Conservation (phyloP, 1,140 invertebrate genomes). For the Macrobrachium rosenbergii region DNA sequence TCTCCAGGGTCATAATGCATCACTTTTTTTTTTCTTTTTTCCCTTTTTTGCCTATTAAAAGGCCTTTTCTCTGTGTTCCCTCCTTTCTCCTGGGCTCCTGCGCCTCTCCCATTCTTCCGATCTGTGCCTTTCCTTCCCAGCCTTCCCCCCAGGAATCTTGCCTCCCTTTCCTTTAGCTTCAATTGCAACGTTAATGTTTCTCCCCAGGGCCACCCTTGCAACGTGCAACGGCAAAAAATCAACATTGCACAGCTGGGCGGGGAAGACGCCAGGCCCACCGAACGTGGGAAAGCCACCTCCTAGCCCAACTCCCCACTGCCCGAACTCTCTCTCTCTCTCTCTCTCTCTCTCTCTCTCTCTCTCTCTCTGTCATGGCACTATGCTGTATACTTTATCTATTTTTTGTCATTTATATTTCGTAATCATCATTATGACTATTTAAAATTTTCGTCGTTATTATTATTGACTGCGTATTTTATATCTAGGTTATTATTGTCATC, state of each 20-base stretch:
- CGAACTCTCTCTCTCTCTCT: constrained; percentile 17
- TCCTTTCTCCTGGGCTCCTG: background rate
- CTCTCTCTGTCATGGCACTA: background rate
- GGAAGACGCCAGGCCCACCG: constrained; percentile 16
- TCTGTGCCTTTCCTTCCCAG: background rate
- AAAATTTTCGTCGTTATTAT: too few relatives aligned
- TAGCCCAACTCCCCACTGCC: too few relatives aligned
- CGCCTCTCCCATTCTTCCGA: too few relatives aligned
- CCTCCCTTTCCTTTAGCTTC: constrained; percentile 50
- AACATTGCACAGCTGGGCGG: constrained; percentile 57
- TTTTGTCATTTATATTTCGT: background rate
- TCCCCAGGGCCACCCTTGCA: constrained; percentile 56
- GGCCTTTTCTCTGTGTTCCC: constrained; percentile 8
- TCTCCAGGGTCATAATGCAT: constrained; percentile 33
- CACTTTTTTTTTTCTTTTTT: constrained; percentile 34
- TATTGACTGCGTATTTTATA: too few relatives aligned
- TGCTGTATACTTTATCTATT: constrained; percentile 3
- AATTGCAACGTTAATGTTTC: constrained; percentile 60
- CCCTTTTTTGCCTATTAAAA: background rate
- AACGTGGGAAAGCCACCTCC: constrained; percentile 38
- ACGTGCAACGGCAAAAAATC: constrained; percentile 53
- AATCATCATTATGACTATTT: too few relatives aligned
- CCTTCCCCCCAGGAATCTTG: background rate
- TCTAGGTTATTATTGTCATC: too few relatives aligned
- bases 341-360: constrained; percentile 29